A percentile compares a stretch with the other conserved stretches of the same genome.
phyloP scores from a whole-genome alignment of 2,888 invertebrate genomes.

The Fabriciana adippe region DNA sequence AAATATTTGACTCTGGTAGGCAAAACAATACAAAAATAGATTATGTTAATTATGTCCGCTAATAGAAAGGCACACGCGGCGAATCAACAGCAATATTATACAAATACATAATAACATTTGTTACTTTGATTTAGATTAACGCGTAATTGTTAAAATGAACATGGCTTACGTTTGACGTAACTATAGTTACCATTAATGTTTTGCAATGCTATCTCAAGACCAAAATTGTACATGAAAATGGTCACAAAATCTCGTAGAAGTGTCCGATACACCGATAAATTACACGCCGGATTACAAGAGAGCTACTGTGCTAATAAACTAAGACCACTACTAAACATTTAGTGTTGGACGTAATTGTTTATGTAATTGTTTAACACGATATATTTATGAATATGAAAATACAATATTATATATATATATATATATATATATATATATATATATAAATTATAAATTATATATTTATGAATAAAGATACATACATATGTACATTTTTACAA shows the following conservation, averaged over 20 bases:
- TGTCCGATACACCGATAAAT: slow-evolving; percentile 7
- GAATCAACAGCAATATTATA: neutral
- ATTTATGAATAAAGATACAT: neutral
- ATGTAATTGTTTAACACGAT: neutral
- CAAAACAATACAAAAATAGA: too few relatives aligned
- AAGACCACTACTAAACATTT: neutral
- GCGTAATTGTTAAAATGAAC: slow-evolving; percentile 11
- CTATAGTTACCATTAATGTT: slow-evolving; percentile 3
- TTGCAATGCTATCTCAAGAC: slow-evolving; percentile 4
- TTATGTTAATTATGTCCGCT: too few relatives aligned
- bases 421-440: too few relatives aligned
- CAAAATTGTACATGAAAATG: slow-evolving; percentile 9
- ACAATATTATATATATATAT: too few relatives aligned
- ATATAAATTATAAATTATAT: too few relatives aligned
- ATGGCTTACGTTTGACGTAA: neutral
- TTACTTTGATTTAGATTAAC: neutral
- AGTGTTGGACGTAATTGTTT: neutral
- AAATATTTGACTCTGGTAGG: too few relatives aligned
- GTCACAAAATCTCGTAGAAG: slow-evolving; percentile 9
- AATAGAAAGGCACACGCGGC: too few relatives aligned
- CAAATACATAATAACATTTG: neutral
- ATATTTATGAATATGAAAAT: neutral
- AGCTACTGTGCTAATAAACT: slow-evolving; percentile 12
- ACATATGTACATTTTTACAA: neutral
- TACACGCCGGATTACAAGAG: slow-evolving; percentile 10